Evolutionary conservation across 2,888 invertebrate genomes (phyloP).

Genomic region (Gandaritis pyraliata): DNA sequence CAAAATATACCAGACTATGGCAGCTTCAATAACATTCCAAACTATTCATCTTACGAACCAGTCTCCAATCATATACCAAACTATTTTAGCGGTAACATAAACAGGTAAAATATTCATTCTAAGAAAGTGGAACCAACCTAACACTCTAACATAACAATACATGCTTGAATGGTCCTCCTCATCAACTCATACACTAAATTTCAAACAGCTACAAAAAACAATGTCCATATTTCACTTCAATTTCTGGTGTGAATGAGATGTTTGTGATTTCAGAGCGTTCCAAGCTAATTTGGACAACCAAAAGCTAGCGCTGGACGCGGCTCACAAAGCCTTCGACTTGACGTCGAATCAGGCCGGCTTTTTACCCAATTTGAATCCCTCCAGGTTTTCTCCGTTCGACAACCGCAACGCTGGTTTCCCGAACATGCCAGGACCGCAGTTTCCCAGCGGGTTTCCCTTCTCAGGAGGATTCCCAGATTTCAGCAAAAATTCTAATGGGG

Average conservation of each 20-base stretch:
- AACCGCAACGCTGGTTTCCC: conserved; percentile 43
- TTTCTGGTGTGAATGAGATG: conserved; percentile 23
- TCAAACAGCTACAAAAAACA: conserved; percentile 25
- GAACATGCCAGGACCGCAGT: conserved; percentile 17
- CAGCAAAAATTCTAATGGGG: conserved; percentile 44
- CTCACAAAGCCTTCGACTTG: conserved; percentile 72
- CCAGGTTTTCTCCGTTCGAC: conserved; percentile 54
- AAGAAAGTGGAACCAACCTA: neutral
- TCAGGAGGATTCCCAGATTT: conserved; percentile 45
- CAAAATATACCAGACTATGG: conserved; percentile 9
- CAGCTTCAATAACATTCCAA: neutral
- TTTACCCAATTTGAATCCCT: conserved; percentile 60
- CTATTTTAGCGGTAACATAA: conserved; percentile 11
- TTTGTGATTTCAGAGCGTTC: conserved; percentile 68
- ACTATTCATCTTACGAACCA: conserved; percentile 5
- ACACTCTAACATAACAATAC: conserved; percentile 6
- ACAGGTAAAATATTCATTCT: conserved; percentile 21
- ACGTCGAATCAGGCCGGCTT: conserved; percentile 65
- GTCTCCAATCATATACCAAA: conserved; percentile 7
- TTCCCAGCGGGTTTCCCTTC: conserved; percentile 40
- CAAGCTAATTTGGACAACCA: conserved; percentile 64
- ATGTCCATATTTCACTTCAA: neutral
- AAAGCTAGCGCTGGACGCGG: conserved; percentile 66
- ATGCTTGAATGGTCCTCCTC: conserved; percentile 4
- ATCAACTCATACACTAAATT: conserved; percentile 23